Evolutionary conservation across 92 coral and sea anemone genomes (phyloP), one percentile per base, ranked within the genome.

Genomic region (Epizoanthus rinbou): DNA sequence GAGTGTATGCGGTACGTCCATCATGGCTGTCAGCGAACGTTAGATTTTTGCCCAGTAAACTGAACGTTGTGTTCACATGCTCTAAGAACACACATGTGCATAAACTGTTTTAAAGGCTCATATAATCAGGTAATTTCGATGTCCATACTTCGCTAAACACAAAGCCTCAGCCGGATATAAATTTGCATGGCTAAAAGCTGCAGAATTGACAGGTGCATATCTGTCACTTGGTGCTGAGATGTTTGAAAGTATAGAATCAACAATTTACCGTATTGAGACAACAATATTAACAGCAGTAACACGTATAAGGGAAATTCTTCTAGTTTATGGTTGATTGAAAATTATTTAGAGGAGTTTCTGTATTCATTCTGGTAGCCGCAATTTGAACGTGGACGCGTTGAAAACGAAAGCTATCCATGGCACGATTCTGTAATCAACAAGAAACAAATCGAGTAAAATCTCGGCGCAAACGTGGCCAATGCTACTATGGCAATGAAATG

Each of bases 121-220:
- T 13, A 50, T 50, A 11, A 50, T 50, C 3, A 50, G 9, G 54
- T 10, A 50, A 2, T 11, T 21, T 45, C 41, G 24, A 78, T 56
- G 58, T 43, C 15, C 7, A 37, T 78, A 39, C 56, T 23, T 21
- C 25, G 25, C 1, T 19, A 70, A 15, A 41, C 58, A 63, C 71
- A 78, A 78, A 78, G 52, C 57, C 16, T 60, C 16, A 35, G 21
- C 81, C 81, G 81, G 81, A 75, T 54, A 37, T 19, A 50, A 57
- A 78, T 78, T 78, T 78, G 82, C 71, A 78, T 78, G 62, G 82
- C 53, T 11, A 41, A 41, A 76, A 37, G 57, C 63, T 6, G 58
- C 19, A 45, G 19, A 54, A 22, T 45, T 16, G 73, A 67, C 73
- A 67, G 73, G 73, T 67, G 82, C 82, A 63, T 70, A 65, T 41